phyloP scores from a whole-genome alignment of 2,888 invertebrate genomes.

The Heliconius ethilla region DNA sequence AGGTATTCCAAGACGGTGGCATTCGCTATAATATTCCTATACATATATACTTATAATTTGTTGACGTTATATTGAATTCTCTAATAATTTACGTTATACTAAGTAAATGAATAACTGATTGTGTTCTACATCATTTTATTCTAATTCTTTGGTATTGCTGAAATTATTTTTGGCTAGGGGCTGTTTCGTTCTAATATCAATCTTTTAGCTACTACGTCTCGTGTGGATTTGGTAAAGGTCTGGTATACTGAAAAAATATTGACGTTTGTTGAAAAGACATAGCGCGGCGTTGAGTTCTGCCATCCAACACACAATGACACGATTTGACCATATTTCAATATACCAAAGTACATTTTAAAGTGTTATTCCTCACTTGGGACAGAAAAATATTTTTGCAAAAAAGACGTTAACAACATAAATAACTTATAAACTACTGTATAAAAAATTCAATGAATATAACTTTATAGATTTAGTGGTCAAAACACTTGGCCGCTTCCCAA shows the following conservation, averaged over 20 bases:
- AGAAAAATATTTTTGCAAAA: too few species aligned
- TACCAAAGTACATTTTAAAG: too few species aligned
- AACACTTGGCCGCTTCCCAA: too few species aligned
- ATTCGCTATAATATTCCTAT: neutral
- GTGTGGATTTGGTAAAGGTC: too few species aligned
- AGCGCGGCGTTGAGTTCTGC: neutral
- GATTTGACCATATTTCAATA: neutral
- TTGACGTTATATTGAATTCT: neutral
- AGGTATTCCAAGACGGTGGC: neutral
- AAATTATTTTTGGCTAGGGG: neutral
- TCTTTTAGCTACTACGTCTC: neutral
- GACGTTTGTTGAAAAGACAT: neutral
- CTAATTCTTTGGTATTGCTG: neutral
- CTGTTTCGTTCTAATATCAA: neutral
- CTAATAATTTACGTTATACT: neutral
- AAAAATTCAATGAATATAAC: too few species aligned
- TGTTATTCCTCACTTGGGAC: too few species aligned
- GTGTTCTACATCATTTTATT: neutral
- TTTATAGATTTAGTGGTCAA: too few species aligned
- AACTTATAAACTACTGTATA: too few species aligned
- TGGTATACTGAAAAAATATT: too few species aligned
- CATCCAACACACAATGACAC: neutral
- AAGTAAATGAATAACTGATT: slow-evolving; percentile 8
- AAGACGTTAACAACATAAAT: too few species aligned
- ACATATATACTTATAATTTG: neutral